Evolutionary conservation across 2,888 invertebrate species (phyloP).

Genomic region (Agrochola lychnidis): DNA sequence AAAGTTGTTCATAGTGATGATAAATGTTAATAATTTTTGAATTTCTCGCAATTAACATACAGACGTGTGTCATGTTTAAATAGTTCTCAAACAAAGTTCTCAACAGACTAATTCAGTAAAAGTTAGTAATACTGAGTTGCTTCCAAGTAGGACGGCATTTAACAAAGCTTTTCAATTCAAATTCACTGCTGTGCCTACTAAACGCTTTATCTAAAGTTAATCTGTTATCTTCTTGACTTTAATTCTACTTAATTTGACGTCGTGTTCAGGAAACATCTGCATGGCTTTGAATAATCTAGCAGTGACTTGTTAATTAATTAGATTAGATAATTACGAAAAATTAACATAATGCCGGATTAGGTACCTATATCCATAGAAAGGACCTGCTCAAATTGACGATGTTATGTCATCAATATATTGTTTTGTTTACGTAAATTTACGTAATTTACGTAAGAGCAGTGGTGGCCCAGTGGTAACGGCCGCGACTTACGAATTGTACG

Average conservation of each 20-base stretch:
- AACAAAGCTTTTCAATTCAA: conserved; percentile 25
- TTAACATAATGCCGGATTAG: background rate
- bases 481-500: too few species aligned
- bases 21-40: too few species aligned
- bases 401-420: too few species aligned
- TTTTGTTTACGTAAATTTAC: too few species aligned
- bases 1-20: too few species aligned
- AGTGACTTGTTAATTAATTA: conserved; percentile 15
- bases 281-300: conserved; percentile 13
- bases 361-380: background rate
- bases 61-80: background rate
- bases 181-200: conserved; percentile 8
- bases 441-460: too few species aligned
- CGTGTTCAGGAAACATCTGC: background rate
- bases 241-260: conserved; percentile 7
- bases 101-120: background rate
- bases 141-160: background rate
- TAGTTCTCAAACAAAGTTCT: conserved; percentile 20
- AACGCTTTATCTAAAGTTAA: conserved; percentile 22
- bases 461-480: too few species aligned
- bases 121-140: conserved; percentile 1
- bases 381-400: background rate
- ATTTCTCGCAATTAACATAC: background rate
- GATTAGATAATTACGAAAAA: background rate
- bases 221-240: background rate